Percentiles rank a stretch among this genome's conserved stretches.
Evolutionary conservation across 2,888 invertebrate species (phyloP).

Genomic region (Prostheceraeus crozeri): DNA sequence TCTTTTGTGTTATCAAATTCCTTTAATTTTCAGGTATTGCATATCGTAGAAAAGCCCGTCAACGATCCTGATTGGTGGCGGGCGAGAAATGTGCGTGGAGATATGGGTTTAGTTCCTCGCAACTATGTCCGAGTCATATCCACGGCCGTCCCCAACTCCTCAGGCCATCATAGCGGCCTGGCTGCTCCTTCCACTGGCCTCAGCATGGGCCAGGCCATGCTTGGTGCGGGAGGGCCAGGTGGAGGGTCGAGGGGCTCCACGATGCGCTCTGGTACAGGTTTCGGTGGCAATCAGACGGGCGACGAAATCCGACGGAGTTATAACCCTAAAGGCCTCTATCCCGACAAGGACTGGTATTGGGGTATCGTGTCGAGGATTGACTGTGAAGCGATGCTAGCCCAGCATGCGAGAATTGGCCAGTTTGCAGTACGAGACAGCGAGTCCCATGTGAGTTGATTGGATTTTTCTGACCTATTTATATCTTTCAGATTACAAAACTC

Average conservation of each 20-base stretch:
- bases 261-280: too few species aligned
- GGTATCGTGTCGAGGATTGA: slow-evolving; percentile 88
- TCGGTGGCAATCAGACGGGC: background rate
- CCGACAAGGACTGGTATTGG: slow-evolving; percentile 75
- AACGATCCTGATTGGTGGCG: slow-evolving; percentile 98
- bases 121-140: slow-evolving; percentile 58
- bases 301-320: slow-evolving; percentile 18
- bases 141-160: slow-evolving; percentile 43
- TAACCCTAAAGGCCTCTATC: slow-evolving; percentile 25
- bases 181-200: background rate
- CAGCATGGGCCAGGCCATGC: background rate
- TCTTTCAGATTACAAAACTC: too few species aligned
- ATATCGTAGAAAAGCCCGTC: slow-evolving; percentile 83
- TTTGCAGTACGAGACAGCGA: slow-evolving; percentile 97
- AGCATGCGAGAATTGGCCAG: slow-evolving; percentile 91
- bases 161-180: slow-evolving; percentile 43
- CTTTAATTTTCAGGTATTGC: too few species aligned
- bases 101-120: slow-evolving; percentile 81
- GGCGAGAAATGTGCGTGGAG: slow-evolving; percentile 83
- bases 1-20: too few species aligned
- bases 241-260: too few species aligned
- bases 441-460: slow-evolving; percentile 73
- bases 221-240: too few species aligned
- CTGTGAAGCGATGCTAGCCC: slow-evolving; percentile 87
- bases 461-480: background rate